Evolutionary conservation across 2,888 invertebrate genomes (phyloP), one percentile per base, ranked within the genome.

Genomic region (Dryobota labecula): DNA sequence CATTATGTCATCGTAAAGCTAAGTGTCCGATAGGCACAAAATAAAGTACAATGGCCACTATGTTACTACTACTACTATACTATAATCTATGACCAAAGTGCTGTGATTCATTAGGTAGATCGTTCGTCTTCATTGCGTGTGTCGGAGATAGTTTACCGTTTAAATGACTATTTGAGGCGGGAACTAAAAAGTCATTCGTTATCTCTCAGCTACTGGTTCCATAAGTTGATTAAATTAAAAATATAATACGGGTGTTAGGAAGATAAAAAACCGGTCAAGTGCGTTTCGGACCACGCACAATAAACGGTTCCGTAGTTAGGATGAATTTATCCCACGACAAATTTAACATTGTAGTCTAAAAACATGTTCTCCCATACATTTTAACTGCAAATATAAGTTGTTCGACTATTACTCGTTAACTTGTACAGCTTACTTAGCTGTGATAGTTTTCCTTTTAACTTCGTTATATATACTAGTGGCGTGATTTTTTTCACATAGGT

Each of bases 111-210:
- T 95, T 94, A 94, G 90, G 78, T 85, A 93, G 91, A 90, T 95
- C 95, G 93, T 95, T 93, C 94, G 88, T 95, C 95, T 95, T 95
- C 95, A 95, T 95, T 94, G 93, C 91, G 91, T 92, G 91, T 94
- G 95, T 93, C 94, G 91, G 92, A 92, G 92, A 92, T 93, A 92
- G 92, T 92, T 94, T 90, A 91, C 84, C 88, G 90, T 90, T 91
- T 90, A 92, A 92, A 92, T 90, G 90, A 88, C 87, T 91, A 89
- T 91, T 90, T 75, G 83, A 83, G 80, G 80, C 87, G 68, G 76
- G 73, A 62, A 84, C 88, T 90, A 90, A 87, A 91, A 90, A 90
- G 77, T 62, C 62, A 78, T 70, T 62, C 75, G 68, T 74, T 77
- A 73, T 71, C 67, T 53, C 18, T 63, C 15, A 20, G 64, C 64